Conservation (phyloP, 2,888 invertebrate genomes). For the Plebejus anna region DNA sequence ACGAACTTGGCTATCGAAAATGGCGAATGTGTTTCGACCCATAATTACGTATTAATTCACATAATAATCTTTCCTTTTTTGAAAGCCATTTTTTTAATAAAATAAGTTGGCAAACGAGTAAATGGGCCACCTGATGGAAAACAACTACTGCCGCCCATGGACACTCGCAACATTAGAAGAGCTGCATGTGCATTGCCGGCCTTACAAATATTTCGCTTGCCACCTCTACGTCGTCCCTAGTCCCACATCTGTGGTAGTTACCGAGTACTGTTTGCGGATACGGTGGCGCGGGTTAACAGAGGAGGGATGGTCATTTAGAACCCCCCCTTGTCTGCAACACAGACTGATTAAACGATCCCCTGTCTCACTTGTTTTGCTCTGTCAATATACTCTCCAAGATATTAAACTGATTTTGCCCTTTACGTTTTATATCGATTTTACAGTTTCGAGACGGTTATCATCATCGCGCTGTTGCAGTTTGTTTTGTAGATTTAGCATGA, state of each 20-base stretch:
- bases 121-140: too few relatives aligned
- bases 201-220: conserved; percentile 19
- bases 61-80: neutral
- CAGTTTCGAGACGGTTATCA: neutral
- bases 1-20: too few relatives aligned
- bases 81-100: neutral
- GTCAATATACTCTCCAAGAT: conserved; percentile 49
- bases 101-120: too few relatives aligned
- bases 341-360: conserved; percentile 75
- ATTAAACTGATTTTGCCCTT: conserved; percentile 43
- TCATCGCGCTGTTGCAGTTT: neutral
- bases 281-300: conserved; percentile 71
- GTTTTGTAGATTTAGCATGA: neutral
- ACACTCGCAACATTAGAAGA: too few relatives aligned
- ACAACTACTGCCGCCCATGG: too few relatives aligned
- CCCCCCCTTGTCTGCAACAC: conserved; percentile 61
- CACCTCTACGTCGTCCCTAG: conserved; percentile 35
- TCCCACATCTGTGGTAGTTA: conserved; percentile 53
- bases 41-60: too few relatives aligned
- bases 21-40: too few relatives aligned
- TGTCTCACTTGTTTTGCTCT: conserved; percentile 65
- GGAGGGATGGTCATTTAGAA: conserved; percentile 77
- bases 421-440: conserved; percentile 10
- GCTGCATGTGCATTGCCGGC: too few relatives aligned
- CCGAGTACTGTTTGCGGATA: conserved; percentile 76